These are phyloP conservation scores for Calidris pugnax DNA, from an alignment of 2,113 vertebrate species.

Conservation along the genomic window DNA sequence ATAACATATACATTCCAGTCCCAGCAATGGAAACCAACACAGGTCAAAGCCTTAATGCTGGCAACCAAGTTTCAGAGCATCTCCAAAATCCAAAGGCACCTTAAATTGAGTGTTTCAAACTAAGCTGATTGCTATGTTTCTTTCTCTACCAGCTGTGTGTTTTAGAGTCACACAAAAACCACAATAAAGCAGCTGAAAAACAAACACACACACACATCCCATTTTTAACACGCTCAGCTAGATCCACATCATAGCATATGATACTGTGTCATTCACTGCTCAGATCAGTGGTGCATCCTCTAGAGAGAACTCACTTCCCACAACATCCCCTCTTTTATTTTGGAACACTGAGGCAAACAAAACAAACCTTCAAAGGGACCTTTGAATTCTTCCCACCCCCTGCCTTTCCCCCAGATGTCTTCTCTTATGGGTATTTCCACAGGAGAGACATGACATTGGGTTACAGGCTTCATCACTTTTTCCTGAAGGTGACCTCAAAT, in stretches of 20 bases:
- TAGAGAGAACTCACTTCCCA: background rate
- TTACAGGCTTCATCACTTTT: background rate
- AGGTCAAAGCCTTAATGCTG: background rate
- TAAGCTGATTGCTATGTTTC: background rate
- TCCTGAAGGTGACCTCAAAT: background rate
- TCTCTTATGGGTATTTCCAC: background rate
- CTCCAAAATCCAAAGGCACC: background rate
- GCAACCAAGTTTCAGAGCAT: background rate
- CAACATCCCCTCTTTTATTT: background rate
- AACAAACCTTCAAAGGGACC: background rate
- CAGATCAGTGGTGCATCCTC: too few relatives aligned
- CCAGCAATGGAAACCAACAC: background rate
- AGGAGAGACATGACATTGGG: background rate
- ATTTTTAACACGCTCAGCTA: background rate
- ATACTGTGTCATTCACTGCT: background rate
- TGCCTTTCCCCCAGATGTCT: background rate
- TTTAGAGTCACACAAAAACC: background rate
- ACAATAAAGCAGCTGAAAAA: background rate
- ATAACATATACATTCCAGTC: background rate
- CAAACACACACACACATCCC: background rate
- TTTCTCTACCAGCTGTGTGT: background rate
- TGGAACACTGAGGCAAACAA: background rate
- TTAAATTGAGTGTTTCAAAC: background rate
- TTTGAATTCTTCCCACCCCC: accelerated
- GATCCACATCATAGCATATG: accelerated